A percentile compares a stretch with the other conserved stretches of the same genome.
Conservation (phyloP, 1,140 invertebrate genomes). For the Euura saliciscinereae region DNA sequence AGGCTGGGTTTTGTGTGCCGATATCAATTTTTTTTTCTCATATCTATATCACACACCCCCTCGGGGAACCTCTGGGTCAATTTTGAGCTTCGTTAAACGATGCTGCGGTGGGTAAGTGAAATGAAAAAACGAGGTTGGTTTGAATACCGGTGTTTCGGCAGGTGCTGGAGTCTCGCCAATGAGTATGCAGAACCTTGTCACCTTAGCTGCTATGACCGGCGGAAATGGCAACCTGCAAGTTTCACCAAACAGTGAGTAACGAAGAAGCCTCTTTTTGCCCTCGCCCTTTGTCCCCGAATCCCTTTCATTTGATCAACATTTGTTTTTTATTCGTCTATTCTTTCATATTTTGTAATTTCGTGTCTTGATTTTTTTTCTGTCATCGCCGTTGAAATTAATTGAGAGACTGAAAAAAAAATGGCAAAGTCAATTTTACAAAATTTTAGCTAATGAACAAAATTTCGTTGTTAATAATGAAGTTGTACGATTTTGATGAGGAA, state of each 20-base stretch:
- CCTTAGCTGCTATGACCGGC: conserved; percentile 83
- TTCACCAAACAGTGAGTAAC: conserved; percentile 64
- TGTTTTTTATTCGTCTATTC: not conserved
- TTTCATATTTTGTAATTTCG: no score
- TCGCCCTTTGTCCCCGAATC: conserved; percentile 3
- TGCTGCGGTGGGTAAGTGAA: not conserved
- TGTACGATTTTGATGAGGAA: no score
- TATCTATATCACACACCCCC: no score
- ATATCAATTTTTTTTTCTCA: not conserved
- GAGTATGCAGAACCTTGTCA: conserved; percentile 89
- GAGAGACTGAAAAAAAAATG: no score
- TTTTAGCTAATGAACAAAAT: no score
- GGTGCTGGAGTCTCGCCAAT: conserved; percentile 75
- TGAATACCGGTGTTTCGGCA: conserved; percentile 39
- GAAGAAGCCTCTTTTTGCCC: not conserved
- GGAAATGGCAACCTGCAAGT: conserved; percentile 64
- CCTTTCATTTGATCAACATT: not conserved
- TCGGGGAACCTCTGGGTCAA: no score
- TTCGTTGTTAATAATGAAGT: no score
- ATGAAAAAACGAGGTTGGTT: conserved; percentile 7
- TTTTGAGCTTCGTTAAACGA: not conserved
- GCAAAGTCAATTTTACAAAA: no score
- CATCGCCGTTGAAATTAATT: no score
- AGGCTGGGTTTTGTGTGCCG: not conserved
- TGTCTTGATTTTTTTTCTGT: no score